These are phyloP conservation scores for Poeciliopsis paucimaculata DNA, from an alignment of 2,797 vertebrate genomes.

Conservation along the genomic window DNA sequence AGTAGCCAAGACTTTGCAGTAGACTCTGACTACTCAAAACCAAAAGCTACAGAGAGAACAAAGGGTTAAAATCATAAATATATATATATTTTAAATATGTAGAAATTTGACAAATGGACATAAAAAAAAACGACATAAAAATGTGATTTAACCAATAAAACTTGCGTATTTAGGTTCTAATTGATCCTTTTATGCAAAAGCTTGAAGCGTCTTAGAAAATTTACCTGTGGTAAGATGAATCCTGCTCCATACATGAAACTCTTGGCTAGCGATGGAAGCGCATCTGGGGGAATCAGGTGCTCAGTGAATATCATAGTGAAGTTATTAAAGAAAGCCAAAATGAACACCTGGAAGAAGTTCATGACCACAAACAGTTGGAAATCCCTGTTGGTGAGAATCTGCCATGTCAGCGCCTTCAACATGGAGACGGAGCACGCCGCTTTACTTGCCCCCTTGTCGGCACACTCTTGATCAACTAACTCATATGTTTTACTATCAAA, in stretches of 20 bases:
- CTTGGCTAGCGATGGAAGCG: constrained; percentile 83
- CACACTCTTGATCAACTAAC: neutral
- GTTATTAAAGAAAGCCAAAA: constrained; percentile 88
- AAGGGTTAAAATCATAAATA: neutral
- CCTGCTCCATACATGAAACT: constrained; percentile 91
- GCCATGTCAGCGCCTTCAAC: constrained; percentile 78
- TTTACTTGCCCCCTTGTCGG: constrained; percentile 25
- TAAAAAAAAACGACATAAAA: neutral
- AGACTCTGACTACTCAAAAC: constrained; percentile 84
- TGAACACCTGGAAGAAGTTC: constrained; percentile 95
- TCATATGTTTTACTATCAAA: constrained; percentile 72
- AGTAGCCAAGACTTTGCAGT: constrained; percentile 86
- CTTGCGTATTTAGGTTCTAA: neutral
- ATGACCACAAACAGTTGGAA: constrained; percentile 87
- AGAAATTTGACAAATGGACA: neutral
- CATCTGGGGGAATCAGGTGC: constrained; percentile 86
- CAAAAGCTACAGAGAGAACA: constrained; percentile 79
- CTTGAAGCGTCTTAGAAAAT: neutral
- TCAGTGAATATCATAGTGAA: constrained; percentile 93
- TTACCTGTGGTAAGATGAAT: constrained; percentile 93
- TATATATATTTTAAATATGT: neutral
- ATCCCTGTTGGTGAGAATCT: constrained; percentile 87
- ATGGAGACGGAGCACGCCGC: constrained; percentile 74
- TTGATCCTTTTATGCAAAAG: neutral
- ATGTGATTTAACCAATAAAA: neutral